These are phyloP conservation scores for Aphelocoma californica DNA, from an alignment of 2,797 vertebrate species.

Conservation along the genomic window DNA sequence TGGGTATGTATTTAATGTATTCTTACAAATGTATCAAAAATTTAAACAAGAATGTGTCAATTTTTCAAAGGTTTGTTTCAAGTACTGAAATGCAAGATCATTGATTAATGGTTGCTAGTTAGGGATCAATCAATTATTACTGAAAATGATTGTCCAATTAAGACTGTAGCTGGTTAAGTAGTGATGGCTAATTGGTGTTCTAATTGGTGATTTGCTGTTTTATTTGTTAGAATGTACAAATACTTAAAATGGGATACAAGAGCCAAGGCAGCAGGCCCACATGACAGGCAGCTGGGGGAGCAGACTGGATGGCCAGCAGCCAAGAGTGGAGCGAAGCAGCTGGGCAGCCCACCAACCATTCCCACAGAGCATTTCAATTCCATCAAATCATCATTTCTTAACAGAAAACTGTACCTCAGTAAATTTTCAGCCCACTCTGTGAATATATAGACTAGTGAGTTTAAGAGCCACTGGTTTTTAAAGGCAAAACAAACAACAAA, in stretches of 20 bases:
- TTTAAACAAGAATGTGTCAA: not conserved
- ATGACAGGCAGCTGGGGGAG: slow-evolving; percentile 60
- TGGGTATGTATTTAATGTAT: not conserved
- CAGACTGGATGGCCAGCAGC: slow-evolving; percentile 58
- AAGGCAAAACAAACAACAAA: not conserved
- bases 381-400: slow-evolving; percentile 23
- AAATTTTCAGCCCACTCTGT: not conserved
- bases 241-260: slow-evolving; percentile 22
- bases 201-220: slow-evolving; percentile 57
- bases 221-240: slow-evolving; percentile 48
- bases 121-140: slow-evolving; percentile 38
- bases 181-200: slow-evolving; percentile 40
- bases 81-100: not conserved
- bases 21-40: not conserved
- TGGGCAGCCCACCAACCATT: slow-evolving; percentile 65
- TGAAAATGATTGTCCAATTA: slow-evolving; percentile 49
- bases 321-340: slow-evolving; percentile 57
- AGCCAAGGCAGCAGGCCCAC: slow-evolving; percentile 52
- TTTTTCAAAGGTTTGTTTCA: not conserved
- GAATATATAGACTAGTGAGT: not conserved
- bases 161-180: not conserved
- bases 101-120: not conserved
- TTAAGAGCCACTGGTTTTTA: not conserved
- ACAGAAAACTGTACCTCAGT: not conserved
- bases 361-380: slow-evolving; percentile 22